Evolutionary conservation across 2,888 invertebrate species (phyloP), one percentile per base, ranked within the genome.

Genomic region (Polia nebulosa): DNA sequence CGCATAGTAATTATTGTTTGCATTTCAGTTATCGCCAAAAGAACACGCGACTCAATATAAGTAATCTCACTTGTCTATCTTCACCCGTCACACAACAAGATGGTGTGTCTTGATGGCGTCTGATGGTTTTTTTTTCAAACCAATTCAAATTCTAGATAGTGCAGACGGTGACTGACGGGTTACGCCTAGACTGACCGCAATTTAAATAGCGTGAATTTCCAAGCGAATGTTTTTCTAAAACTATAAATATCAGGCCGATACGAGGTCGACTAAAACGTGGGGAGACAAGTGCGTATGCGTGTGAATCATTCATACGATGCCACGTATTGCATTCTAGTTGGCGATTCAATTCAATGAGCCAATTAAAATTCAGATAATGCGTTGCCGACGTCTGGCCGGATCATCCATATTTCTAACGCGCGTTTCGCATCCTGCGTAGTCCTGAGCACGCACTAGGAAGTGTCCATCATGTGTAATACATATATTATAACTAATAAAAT

Each of bases 331-430:
- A 93, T 93, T 92, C 89, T 89, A 89, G 89, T 90, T 85, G 89
- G 83, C 87, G 82, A 93, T 93, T 93, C 91, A 92, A 93, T 93
- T 91, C 91, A 95, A 94, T 93, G 85, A 92, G 91, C 71, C 82
- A 82, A 92, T 95, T 95, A 91, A 91, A 91, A 95, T 95, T 95
- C 95, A 91, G 88, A 90, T 89, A 89, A 90, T 92, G 92, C 83
- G 81, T 80, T 84, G 83, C 76, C 84, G 85, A 87, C 88, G 93
- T 92, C 93, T 92, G 90, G 85, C 86, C 88, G 91, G 92, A 93
- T 93, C 91, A 92, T 92, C 92, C 92, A 90, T 94, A 94, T 91
- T 92, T 88, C 89, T 86, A 89, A 82, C 89, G 93, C 91, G 90
- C 90, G 77, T 88, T 86, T 85, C 88, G 89, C 90, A 93, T 94